Evolutionary conservation across 92 coral and sea anemone genomes (phyloP), one percentile per base, ranked within the genome.

Genomic region (Pocillopora meandrina): DNA sequence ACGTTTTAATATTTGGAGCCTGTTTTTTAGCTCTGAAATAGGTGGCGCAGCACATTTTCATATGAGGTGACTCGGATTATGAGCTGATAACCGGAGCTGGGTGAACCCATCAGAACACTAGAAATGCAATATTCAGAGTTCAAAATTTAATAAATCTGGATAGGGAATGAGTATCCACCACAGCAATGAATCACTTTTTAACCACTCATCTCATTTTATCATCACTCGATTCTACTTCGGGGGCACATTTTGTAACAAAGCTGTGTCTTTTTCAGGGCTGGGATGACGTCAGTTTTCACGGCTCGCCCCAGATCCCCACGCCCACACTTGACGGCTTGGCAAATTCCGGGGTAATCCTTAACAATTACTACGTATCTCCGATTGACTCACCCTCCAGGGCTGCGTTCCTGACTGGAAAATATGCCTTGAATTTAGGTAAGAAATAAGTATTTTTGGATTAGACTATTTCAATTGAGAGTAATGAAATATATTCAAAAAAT

Each of bases 231-330:
- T 36, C 20, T 17, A n/a, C 20, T 70, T 15, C 56, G 3, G 9
- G 17, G 12, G 56, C 56, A 2, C 5, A 33, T 70, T 36, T 17
- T 23, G 13, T 35, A 35, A 70, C 18, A 21, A 70, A 15, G 12
- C 18, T 16, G 17, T 69, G 12, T 70, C 56, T 70, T 36, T 6
- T 71, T 15, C 75, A 97, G 99, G 99, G 99, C 52, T 97, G 99
- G 99, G 99, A 97, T 92, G 99, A 97, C 78, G 98, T 97, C 87
- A 95, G 99, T 88, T 97, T 97, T 79, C 99, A 97, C 77, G 99
- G 99, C 80, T 96, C 99, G 85, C 90, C 95, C 85, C 99, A 97
- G 89, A 95, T 97, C 88, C 98, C 99, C 84, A 97, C 99, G 70
- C 99, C 99, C 10, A 92, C 98, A 5, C 79, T 97, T 72, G 99